Evolutionary conservation across 1,140 invertebrate species (phyloP).

Genomic region (Rhyzopertha dominica): DNA sequence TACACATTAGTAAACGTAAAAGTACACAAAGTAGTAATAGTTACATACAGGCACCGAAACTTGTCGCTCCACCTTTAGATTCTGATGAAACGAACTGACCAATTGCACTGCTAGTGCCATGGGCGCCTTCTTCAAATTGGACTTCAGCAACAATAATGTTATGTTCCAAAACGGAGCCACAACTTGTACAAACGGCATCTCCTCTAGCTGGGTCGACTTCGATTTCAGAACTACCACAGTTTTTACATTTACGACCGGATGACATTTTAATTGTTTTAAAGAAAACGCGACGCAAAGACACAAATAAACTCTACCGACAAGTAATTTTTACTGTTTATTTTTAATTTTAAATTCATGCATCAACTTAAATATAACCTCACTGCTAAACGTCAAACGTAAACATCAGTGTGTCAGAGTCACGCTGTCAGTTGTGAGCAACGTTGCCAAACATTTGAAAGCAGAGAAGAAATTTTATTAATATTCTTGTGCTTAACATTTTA

Average conservation of each 20-base stretch:
- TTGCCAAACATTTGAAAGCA: too few species aligned
- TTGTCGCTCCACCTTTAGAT: slow-evolving; percentile 72
- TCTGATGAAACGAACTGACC: slow-evolving; percentile 91
- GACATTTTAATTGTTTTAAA: slow-evolving; percentile 29
- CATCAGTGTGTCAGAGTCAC: too few species aligned
- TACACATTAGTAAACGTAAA: background rate
- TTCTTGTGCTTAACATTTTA: too few species aligned
- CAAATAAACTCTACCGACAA: too few species aligned
- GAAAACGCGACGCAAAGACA: too few species aligned
- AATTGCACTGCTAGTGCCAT: slow-evolving; percentile 80
- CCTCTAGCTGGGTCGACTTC: slow-evolving; percentile 88
- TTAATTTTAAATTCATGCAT: too few species aligned
- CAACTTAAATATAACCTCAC: too few species aligned
- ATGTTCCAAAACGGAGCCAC: slow-evolving; percentile 93
- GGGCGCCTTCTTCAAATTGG: slow-evolving; percentile 89
- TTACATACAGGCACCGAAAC: slow-evolving; percentile 62
- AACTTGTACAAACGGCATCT: slow-evolving; percentile 93
- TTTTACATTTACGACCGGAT: slow-evolving; percentile 73
- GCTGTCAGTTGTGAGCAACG: too few species aligned
- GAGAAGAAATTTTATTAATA: too few species aligned
- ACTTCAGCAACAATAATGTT: slow-evolving; percentile 95
- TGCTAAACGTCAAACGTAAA: too few species aligned
- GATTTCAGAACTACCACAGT: slow-evolving; percentile 91
- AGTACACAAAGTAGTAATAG: slow-evolving; percentile 6
- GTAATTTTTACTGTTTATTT: too few species aligned